These are phyloP conservation scores for Yasuhikotakia modesta DNA, from an alignment of 2,797 vertebrate genomes.

Conservation along the genomic window DNA sequence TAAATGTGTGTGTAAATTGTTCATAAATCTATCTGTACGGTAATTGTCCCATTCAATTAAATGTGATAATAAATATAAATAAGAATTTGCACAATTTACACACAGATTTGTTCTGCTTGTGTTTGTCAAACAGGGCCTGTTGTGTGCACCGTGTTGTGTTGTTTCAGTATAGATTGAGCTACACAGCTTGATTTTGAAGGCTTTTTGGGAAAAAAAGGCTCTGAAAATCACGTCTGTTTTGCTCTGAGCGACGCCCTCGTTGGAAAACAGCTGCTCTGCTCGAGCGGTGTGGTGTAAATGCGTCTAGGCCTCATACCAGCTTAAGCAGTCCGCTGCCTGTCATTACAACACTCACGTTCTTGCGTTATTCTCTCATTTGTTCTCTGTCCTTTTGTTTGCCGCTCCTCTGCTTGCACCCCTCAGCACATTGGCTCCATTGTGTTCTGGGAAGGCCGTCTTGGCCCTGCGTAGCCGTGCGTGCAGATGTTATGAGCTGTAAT, in stretches of 20 bases:
- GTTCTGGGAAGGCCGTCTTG: constrained; percentile 51
- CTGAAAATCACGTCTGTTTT: not conserved
- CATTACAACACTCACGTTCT: constrained; percentile 65
- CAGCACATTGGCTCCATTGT: constrained; percentile 49
- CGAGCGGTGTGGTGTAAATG: not conserved
- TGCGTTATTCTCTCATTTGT: constrained; percentile 64
- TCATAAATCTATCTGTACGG: not conserved
- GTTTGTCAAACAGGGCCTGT: not conserved
- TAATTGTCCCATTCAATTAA: not conserved
- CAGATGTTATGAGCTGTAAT: constrained; percentile 53
- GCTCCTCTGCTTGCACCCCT: constrained; percentile 50
- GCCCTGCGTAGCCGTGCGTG: constrained; percentile 57
- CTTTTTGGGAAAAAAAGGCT: constrained; percentile 23
- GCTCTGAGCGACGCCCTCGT: not conserved
- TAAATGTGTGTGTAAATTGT: too few relatives aligned
- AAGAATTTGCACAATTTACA: not conserved
- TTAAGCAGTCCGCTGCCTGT: constrained; percentile 1
- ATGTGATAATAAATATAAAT: not conserved
- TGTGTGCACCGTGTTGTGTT: not conserved
- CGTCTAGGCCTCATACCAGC: not conserved
- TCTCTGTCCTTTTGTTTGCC: constrained; percentile 55
- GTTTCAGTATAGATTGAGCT: not conserved
- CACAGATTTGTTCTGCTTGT: not conserved
- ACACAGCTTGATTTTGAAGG: not conserved
- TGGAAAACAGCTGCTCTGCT: not conserved